These are phyloP conservation scores for Pantelozetes paolii DNA, from an alignment of 2,888 invertebrate species.

Conservation along the genomic window DNA sequence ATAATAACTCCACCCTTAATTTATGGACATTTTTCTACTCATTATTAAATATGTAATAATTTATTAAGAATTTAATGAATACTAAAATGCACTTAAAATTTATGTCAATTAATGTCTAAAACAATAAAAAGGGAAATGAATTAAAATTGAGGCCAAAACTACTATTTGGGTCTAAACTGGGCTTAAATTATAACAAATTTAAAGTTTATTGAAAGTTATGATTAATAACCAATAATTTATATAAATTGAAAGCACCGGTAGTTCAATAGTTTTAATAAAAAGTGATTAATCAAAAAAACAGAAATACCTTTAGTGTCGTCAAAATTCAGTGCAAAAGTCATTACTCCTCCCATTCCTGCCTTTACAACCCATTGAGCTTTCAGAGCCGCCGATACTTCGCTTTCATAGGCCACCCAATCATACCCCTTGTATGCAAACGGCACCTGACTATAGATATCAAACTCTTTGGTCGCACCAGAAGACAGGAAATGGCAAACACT, in stretches of 20 bases:
- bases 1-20: no score
- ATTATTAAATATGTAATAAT: no score
- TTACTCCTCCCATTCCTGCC: slow-evolving; percentile 65
- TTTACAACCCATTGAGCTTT: slow-evolving; percentile 56
- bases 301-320: slow-evolving; percentile 62
- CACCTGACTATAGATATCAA: slow-evolving; percentile 66
- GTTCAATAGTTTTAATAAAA: neutral
- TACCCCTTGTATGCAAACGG: slow-evolving; percentile 67
- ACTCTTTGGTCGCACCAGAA: slow-evolving; percentile 59
- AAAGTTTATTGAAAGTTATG: neutral
- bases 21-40: no score
- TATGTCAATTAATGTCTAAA: neutral
- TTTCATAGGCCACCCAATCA: slow-evolving; percentile 82
- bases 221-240: neutral
- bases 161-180: neutral
- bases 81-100: neutral
- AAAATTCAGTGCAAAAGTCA: slow-evolving; percentile 75
- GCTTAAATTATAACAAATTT: neutral
- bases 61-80: neutral
- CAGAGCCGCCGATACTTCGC: slow-evolving; percentile 64
- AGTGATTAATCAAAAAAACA: slow-evolving; percentile 29
- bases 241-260: neutral
- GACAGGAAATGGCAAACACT: slow-evolving; percentile 64
- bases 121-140: no score
- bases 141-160: neutral